phyloP scores from a whole-genome alignment of 2,113 vertebrate genomes.

The Garra rufa region DNA sequence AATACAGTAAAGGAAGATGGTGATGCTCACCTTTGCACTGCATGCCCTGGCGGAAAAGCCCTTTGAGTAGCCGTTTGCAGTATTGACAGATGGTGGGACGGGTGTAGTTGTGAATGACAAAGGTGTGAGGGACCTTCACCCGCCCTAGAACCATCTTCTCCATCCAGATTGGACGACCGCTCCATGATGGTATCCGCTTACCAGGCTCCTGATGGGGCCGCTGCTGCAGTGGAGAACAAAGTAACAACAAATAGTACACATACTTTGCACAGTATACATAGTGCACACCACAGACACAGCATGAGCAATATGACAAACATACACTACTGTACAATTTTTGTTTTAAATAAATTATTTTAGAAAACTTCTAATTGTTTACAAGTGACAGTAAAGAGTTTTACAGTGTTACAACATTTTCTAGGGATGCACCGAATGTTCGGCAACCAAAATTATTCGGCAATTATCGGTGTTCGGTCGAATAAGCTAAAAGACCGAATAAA shows the following conservation, averaged over 20 bases:
- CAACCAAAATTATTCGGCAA: too few species aligned
- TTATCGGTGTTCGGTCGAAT: too few species aligned
- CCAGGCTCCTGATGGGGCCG: slow-evolving; percentile 89
- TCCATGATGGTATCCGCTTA: slow-evolving; percentile 96
- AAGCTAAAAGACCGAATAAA: too few species aligned
- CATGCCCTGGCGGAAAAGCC: slow-evolving; percentile 98
- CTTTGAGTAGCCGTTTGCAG: slow-evolving; percentile 95
- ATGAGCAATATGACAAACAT: not conserved
- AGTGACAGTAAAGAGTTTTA: not conserved
- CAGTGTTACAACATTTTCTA: too few species aligned
- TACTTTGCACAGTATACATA: not conserved
- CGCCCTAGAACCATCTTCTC: slow-evolving; percentile 97
- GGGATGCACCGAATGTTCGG: too few species aligned
- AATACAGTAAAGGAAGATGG: not conserved
- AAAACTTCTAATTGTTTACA: not conserved
- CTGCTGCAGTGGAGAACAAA: slow-evolving; percentile 62
- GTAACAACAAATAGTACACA: not conserved
- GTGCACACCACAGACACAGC: not conserved
- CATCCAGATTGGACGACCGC: slow-evolving; percentile 98
- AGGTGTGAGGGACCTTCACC: slow-evolving; percentile 97
- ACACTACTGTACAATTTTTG: not conserved
- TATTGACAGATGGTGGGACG: slow-evolving; percentile 99
- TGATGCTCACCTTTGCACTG: slow-evolving; percentile 90
- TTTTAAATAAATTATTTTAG: not conserved
- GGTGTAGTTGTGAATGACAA: slow-evolving; percentile 96